Base-by-base conservation (phyloP, 2,797 vertebrate species). In the Falco naumanni region DNA sequence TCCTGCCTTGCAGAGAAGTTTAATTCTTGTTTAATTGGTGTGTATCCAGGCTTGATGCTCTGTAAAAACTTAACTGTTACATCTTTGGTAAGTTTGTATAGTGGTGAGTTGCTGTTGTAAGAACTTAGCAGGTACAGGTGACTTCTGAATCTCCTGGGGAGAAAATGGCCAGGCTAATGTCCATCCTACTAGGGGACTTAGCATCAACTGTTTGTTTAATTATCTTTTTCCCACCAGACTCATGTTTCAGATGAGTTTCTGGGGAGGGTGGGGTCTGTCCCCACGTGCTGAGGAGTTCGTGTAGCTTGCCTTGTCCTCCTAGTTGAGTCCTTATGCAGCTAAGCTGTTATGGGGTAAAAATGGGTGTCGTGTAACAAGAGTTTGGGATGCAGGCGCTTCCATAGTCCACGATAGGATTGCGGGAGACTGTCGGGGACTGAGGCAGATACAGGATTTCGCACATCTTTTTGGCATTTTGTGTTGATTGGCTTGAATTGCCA, bases 251-350 rank as follows among this genome's bases (percentile, higher is more conserved):
- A 48, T 50, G 65, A 64, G 25, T 59, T 85, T 85, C 60, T 60
- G 51, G 31, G 34, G 33, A 64, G 45, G 13, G 3, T 45, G 10
- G 3, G 72, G 5, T 59, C 33, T 78, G 6, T 41, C 47, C 16
- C 28, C 0, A 0, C 8, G 8, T 1, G 4, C 25, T 74, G 10
- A 29, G 43, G 53, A 47, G 33, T 29, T 45, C 39, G 39, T 66
- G 3, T 5, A 54, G 25, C 61, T 34, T 82, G 15, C 41, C 10
- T 64, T 43, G 34, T 53, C 22, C 28, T 84, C 34, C 64, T 63
- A 2, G 16, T 28, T 87, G 25, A 33, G 19, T 34, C 21, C 6
- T 82, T 69, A 61, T 51, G 78, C 9, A 50, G 41, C 34, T 54
- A 22, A 72, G 37, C 28, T 69, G 5, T 50, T 64, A 37, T 0